Conservation (phyloP, 2,888 invertebrate species). For the Andrena haemorrhoa region DNA sequence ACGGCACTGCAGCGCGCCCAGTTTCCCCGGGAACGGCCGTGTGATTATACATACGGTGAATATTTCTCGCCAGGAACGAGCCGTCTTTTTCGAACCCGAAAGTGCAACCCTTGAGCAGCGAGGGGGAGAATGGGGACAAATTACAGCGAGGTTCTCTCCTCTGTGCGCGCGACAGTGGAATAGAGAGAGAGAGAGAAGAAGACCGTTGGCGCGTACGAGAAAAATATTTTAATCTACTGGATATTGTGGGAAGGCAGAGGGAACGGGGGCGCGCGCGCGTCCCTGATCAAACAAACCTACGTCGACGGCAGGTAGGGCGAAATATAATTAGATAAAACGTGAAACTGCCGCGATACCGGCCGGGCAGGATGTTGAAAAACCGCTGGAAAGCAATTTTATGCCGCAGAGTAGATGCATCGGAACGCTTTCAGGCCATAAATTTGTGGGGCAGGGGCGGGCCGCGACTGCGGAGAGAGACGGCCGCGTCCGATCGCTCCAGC, state of each 20-base stretch:
- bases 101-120: conserved; percentile 15
- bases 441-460: conserved; percentile 61
- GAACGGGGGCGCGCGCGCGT: background rate
- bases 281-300: conserved; percentile 22
- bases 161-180: background rate
- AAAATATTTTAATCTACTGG: conserved; percentile 33
- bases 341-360: conserved; percentile 53
- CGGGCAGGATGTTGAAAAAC: conserved; percentile 63
- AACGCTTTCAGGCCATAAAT: conserved; percentile 73
- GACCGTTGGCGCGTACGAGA: conserved; percentile 7
- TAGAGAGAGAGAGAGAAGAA: background rate
- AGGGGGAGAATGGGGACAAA: conserved; percentile 13
- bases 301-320: conserved; percentile 21
- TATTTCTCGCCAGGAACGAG: conserved; percentile 51
- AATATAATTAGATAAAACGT: conserved; percentile 66
- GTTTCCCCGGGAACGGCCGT: conserved; percentile 27
- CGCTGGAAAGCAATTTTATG: conserved; percentile 74
- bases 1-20: background rate
- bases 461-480: conserved; percentile 50
- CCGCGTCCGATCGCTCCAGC: conserved; percentile 72
- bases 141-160: conserved; percentile 4
- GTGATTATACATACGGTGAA: conserved; percentile 45
- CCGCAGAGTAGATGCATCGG: conserved; percentile 71
- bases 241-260: conserved; percentile 5
- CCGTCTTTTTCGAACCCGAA: conserved; percentile 31